A percentile compares a stretch with the other conserved stretches of the same genome.
Evolutionary conservation across 2,797 vertebrate genomes (phyloP).

Genomic region (Choloepus didactylus): DNA sequence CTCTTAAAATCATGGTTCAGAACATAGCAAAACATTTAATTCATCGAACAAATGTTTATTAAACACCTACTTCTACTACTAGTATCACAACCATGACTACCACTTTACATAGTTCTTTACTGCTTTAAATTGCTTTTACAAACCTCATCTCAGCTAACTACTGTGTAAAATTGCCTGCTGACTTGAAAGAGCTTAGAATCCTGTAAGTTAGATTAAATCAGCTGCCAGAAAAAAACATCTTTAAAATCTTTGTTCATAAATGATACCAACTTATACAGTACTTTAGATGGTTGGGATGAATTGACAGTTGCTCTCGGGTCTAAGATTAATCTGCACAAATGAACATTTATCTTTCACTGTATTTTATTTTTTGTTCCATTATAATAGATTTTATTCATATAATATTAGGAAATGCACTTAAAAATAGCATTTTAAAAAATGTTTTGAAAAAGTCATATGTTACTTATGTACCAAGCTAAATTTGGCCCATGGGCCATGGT

Average conservation of each 20-base stretch:
- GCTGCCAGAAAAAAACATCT: not conserved
- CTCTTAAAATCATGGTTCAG: conserved; percentile 58
- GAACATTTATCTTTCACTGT: not conserved
- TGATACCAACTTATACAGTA: not conserved
- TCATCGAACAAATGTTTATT: conserved; percentile 75
- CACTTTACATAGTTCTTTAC: conserved; percentile 37
- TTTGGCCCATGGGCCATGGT: not conserved
- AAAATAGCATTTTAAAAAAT: not conserved
- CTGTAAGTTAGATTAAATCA: conserved; percentile 44
- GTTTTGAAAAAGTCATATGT: not conserved
- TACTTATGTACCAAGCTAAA: not conserved
- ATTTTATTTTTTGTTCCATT: not conserved
- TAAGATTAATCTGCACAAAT: conserved; percentile 29
- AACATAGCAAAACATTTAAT: conserved; percentile 68
- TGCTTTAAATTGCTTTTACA: conserved; percentile 58
- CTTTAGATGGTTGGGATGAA: conserved; percentile 50
- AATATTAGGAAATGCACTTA: not conserved
- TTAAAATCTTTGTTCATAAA: conserved; percentile 41
- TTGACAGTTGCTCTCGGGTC: not conserved
- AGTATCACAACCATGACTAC: conserved; percentile 9
- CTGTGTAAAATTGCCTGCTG: conserved; percentile 40
- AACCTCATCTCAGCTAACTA: conserved; percentile 48
- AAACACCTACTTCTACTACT: conserved; percentile 50
- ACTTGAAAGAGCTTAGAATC: conserved; percentile 54
- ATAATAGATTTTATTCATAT: not conserved